Base-by-base conservation (phyloP, 2,797 vertebrate genomes). In the Morus bassanus region DNA sequence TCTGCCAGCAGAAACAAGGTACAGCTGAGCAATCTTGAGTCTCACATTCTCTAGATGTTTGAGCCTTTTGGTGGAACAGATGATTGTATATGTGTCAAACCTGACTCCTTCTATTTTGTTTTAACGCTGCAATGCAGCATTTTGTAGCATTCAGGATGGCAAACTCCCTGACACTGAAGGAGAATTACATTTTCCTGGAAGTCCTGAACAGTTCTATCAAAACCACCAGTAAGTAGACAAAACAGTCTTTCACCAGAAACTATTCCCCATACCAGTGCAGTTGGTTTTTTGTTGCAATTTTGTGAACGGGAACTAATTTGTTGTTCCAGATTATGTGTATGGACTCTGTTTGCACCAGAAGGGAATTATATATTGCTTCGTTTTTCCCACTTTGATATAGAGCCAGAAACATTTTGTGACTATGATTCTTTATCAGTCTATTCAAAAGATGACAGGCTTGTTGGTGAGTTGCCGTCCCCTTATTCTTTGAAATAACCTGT, bases 311-410 rank as follows among this genome's bases (percentile, higher is more conserved):
- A 93, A 76, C 23, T 35, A 6, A 39, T 70, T 57, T 95, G 13
- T 91, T 50, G 31, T 95, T 91, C 12, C 97, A 99, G 99, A 91
- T 73, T 98, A 60, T 98, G 98, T 95, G 61, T 97, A 45, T 99
- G 99, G 98, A 98, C 91, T 17, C 83, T 99, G 5, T 30, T 56
- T 45, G 98, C 97, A 61, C 97, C 98, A 82, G 95, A 97, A 69
- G 96, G 96, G 63, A 97, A 94, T 72, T 93, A 97, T 6, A 89
- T 98, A 54, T 91, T 98, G 46, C 78, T 99, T 93, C 92, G 17
- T 88, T 98, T 99, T 86, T 95, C 98, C 64, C 89, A 91, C 87
- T 98, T 99, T 41, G 97, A 99, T 83, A 54, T 98, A 77, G 98
- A 99, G 89, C 93, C 97, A 21, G 98, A 98, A 93, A 91, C 50